These are phyloP conservation scores for Lonchura striata DNA, from an alignment of 2,113 vertebrate species.

Conservation along the genomic window DNA sequence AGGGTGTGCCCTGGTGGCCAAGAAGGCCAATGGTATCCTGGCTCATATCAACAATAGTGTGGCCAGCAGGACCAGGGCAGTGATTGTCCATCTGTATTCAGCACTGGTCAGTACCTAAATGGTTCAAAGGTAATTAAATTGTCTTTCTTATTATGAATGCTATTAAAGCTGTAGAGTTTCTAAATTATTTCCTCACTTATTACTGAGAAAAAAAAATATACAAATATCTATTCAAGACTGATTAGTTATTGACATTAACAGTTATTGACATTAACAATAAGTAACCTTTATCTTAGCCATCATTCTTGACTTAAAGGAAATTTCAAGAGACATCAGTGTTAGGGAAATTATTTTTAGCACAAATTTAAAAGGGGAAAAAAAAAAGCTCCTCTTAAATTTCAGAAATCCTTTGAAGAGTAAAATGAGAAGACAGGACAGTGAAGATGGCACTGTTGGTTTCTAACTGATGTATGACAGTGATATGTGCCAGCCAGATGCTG, in stretches of 20 bases:
- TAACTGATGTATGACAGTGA: background rate
- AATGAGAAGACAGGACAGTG: background rate
- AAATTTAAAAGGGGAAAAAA: background rate
- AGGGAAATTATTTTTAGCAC: background rate
- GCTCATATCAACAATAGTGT: background rate
- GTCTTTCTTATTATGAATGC: background rate
- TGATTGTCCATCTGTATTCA: background rate
- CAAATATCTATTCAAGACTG: background rate
- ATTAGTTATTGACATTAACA: background rate
- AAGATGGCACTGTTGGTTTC: background rate
- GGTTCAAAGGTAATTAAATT: background rate
- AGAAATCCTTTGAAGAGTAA: background rate
- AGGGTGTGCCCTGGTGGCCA: background rate
- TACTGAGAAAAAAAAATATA: background rate
- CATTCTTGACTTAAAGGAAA: background rate
- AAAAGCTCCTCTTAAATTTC: background rate
- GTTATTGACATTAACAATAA: background rate
- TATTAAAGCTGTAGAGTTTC: background rate
- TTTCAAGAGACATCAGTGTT: background rate
- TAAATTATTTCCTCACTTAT: background rate
- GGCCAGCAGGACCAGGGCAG: background rate
- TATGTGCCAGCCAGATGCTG: background rate
- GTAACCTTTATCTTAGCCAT: background rate
- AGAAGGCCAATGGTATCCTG: background rate
- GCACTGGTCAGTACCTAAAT: background rate